phyloP scores from a whole-genome alignment of 2,888 invertebrate genomes.

The Strigamia maritima region DNA sequence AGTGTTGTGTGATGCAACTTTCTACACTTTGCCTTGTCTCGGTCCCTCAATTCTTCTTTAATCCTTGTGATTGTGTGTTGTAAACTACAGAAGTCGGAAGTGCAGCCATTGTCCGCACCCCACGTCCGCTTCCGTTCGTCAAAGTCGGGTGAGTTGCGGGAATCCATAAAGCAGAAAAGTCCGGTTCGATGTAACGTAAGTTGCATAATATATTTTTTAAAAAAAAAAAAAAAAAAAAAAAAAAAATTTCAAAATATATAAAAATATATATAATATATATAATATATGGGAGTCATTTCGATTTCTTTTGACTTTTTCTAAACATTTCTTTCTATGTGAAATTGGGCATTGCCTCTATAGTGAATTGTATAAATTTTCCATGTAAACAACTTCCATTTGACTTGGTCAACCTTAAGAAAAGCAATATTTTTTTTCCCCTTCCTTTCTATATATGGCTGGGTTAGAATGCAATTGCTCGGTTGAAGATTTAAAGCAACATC shows the following conservation, averaged over 20 bases:
- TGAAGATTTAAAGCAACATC: conserved; percentile 25
- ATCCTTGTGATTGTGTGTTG: conserved; percentile 27
- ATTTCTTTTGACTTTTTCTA: neutral
- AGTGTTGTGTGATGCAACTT: neutral
- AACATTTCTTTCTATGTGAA: neutral
- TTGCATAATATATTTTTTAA: neutral
- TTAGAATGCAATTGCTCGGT: conserved; percentile 10
- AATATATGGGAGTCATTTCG: neutral
- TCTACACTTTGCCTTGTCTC: neutral
- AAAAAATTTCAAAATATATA: neutral
- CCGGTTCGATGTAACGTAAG: neutral
- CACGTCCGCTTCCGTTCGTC: conserved; percentile 22
- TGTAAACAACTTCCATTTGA: conserved; percentile 7
- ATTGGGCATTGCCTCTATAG: neutral
- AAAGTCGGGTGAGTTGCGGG: neutral
- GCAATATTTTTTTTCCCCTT: neutral
- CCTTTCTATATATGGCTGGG: neutral
- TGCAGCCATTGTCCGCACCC: conserved; percentile 22
- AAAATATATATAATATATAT: too few species aligned
- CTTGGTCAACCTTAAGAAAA: neutral
- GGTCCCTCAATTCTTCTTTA: neutral
- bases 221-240: neutral
- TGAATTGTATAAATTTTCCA: conserved; percentile 9
- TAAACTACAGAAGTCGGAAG: conserved; percentile 6
- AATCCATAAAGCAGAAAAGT: conserved; percentile 8